Base-by-base conservation (phyloP, 2,797 vertebrate species). In the Mus caroli region DNA sequence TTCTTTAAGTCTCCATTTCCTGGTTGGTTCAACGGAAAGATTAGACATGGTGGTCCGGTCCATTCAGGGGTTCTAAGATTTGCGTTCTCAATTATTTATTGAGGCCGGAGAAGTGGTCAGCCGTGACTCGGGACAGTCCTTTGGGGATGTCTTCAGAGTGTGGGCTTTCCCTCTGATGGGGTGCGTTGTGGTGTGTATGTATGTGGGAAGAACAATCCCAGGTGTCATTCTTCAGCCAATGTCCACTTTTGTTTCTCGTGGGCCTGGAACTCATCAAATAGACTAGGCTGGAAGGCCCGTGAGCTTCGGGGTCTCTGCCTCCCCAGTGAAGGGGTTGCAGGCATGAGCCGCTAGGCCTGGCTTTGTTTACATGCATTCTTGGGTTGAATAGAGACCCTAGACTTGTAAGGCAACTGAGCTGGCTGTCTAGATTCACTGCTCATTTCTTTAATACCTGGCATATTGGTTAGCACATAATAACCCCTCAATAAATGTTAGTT, bases 401-500 rank as follows among this genome's bases (percentile, higher is more conserved):
- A 54, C 4, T 28, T 8, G 2, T 4, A 58, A 58, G 52, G 67
- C 14, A 56, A 7, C 22, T 28, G 67, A 58, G 37, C 34, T 56
- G 31, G 50, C n/a, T 8, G 43, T 24, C 62, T 1, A 11, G 24
- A 26, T 9, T 8, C 34, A 28, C 46, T 37, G 19, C 17, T 80
- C 2, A 22, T 37, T 34, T 75, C 69, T 79, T 69, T 22, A 84
- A 90, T 34, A 83, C 46, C 15, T n/a, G 84, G 28, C 56, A 31
- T n/a, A 50, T n/a, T 28, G 20, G n/a, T 88, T 92, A 85, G 90
- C 77, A 91, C 9, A 3, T 12, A 71, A 90, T 26, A 60, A 82
- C 4, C 19, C 58, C 40, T 90, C 90, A 69, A 20, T 58, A 73
- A 87, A 67, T 82, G 83, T 91, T 96, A 77, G 64, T 43, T 19